Percentiles rank a stretch among this genome's conserved stretches.
These are phyloP conservation scores for Gastrophryne carolinensis DNA, from an alignment of 2,797 vertebrate genomes.

Conservation along the genomic window DNA sequence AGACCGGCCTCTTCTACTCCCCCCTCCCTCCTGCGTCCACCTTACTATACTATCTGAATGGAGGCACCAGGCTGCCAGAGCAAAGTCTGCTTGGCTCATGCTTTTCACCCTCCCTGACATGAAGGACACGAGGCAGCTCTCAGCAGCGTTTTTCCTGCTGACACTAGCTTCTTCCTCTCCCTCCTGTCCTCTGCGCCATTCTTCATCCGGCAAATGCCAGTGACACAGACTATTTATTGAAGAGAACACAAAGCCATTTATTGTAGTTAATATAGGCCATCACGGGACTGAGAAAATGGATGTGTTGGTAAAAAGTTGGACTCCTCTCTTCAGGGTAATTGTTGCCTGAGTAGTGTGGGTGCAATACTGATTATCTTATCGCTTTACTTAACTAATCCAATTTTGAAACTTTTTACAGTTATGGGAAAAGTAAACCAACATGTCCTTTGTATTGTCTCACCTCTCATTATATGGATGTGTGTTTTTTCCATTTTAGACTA, in stretches of 20 bases:
- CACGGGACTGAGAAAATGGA: too few relatives aligned
- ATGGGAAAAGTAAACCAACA: too few relatives aligned
- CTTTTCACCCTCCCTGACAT: constrained; percentile 49
- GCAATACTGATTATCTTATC: too few relatives aligned
- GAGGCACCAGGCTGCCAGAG: constrained; percentile 52
- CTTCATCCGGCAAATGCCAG: constrained; percentile 36
- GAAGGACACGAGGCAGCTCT: constrained; percentile 53
- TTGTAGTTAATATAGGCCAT: not conserved
- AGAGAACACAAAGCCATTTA: not conserved
- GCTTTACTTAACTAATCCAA: too few relatives aligned
- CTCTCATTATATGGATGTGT: too few relatives aligned
- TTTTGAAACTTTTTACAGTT: too few relatives aligned
- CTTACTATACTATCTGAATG: constrained; percentile 57
- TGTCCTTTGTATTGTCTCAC: too few relatives aligned
- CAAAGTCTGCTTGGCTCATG: constrained; percentile 46
- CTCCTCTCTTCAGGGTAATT: too few relatives aligned
- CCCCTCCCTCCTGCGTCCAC: constrained; percentile 55
- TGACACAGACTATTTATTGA: not conserved
- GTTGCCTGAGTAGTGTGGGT: too few relatives aligned
- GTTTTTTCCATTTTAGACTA: too few relatives aligned
- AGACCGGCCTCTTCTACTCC: constrained; percentile 55
- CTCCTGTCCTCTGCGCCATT: not conserved
- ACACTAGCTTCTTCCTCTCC: constrained; percentile 24
- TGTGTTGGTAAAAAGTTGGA: too few relatives aligned
- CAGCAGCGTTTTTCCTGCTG: constrained; percentile 36